A percentile compares a stretch with the other conserved stretches of the same genome.
phyloP scores from a whole-genome alignment of 2,113 vertebrate genomes.

The Gymnocephalus cernua region DNA sequence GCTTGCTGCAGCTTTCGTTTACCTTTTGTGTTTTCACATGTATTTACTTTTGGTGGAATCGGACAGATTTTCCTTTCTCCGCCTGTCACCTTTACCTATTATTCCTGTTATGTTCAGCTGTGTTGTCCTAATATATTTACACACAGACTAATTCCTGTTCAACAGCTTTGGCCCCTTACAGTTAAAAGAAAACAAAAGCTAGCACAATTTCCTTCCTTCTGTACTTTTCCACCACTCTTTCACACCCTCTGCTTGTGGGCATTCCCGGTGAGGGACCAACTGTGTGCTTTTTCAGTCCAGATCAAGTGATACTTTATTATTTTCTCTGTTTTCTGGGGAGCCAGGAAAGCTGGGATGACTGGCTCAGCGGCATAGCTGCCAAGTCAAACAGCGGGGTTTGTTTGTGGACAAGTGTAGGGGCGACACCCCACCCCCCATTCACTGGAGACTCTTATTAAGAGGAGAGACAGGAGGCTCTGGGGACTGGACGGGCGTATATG shows the following conservation, averaged over 20 bases:
- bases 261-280: slow-evolving; percentile 58
- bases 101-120: background rate
- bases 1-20: background rate
- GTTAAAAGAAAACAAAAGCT: slow-evolving; percentile 52
- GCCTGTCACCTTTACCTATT: background rate
- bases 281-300: slow-evolving; percentile 55
- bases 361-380: slow-evolving; percentile 62
- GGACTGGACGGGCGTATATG: slow-evolving; percentile 13
- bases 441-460: slow-evolving; percentile 66
- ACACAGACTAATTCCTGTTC: slow-evolving; percentile 8
- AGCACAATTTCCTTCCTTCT: slow-evolving; percentile 46
- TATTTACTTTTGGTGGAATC: background rate
- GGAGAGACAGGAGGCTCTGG: slow-evolving; percentile 37
- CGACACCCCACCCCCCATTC: slow-evolving; percentile 44
- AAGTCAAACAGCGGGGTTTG: slow-evolving; percentile 82
- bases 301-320: slow-evolving; percentile 76
- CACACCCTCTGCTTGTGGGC: slow-evolving; percentile 47
- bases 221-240: slow-evolving; percentile 47
- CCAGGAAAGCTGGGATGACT: slow-evolving; percentile 76
- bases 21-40: background rate
- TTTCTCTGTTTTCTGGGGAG: slow-evolving; percentile 65
- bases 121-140: slow-evolving; percentile 17
- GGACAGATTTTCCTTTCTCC: background rate
- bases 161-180: slow-evolving; percentile 20
- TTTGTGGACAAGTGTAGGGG: slow-evolving; percentile 81